Conservation (phyloP, 2,888 invertebrate genomes). For the Bruchidius siliquastri region DNA sequence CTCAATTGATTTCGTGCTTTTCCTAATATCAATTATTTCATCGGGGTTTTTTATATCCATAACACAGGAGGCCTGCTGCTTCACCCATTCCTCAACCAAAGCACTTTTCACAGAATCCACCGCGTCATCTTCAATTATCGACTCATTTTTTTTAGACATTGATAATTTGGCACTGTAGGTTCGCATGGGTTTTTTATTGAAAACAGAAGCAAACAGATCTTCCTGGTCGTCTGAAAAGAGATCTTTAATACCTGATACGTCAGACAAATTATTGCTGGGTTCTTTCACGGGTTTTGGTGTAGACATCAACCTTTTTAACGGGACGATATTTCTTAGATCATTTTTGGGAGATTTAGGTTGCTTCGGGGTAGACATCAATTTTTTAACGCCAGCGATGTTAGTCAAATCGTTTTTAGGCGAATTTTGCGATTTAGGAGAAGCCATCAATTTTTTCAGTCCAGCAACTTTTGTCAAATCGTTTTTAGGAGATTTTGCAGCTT, state of each 20-base stretch:
- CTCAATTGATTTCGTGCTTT: too few species aligned
- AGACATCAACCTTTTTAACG: constrained; percentile 14
- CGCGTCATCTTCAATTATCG: neutral
- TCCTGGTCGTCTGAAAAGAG: constrained; percentile 22
- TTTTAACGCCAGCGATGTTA: constrained; percentile 24
- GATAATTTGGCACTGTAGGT: constrained; percentile 22
- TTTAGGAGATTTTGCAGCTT: constrained; percentile 21
- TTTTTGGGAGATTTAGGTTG: constrained; percentile 20
- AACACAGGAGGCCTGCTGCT: constrained; percentile 18
- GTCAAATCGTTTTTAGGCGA: constrained; percentile 27
- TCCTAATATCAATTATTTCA: constrained; percentile 2
- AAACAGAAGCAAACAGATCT: constrained; percentile 24
- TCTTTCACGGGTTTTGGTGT: constrained; percentile 17
- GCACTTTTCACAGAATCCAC: constrained; percentile 16
- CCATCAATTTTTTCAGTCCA: constrained; percentile 29
- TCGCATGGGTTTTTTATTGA: constrained; percentile 18
- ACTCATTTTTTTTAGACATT: constrained; percentile 8
- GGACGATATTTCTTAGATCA: constrained; percentile 19
- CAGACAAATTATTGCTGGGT: constrained; percentile 24
- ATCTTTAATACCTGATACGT: constrained; percentile 28
- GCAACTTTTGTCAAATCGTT: constrained; percentile 27
- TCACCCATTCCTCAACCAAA: constrained; percentile 24
- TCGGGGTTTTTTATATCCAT: neutral
- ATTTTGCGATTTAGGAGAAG: constrained; percentile 22
- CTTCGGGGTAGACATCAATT: constrained; percentile 27